phyloP scores from a whole-genome alignment of 2,888 invertebrate genomes.

The Agrilus biguttatus region DNA sequence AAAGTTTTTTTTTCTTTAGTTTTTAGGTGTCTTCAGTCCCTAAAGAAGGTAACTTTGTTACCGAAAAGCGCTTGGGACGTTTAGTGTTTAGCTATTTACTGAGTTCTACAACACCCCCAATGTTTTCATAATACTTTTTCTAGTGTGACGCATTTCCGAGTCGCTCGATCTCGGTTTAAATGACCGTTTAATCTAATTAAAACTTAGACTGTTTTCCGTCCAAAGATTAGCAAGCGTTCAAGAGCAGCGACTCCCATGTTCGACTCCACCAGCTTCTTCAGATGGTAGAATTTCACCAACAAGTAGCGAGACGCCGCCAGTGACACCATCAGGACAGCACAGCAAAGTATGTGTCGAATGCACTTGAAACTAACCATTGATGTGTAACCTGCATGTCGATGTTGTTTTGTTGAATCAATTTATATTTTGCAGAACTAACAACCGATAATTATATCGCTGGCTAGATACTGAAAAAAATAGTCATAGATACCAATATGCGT shows the following conservation, averaged over 20 bases:
- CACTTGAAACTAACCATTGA: constrained; percentile 26
- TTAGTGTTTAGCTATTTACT: too few relatives aligned
- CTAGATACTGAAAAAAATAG: background rate
- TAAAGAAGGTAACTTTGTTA: too few relatives aligned
- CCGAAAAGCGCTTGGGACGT: too few relatives aligned
- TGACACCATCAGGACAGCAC: constrained; percentile 43
- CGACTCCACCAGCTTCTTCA: constrained; percentile 21
- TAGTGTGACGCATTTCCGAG: too few relatives aligned
- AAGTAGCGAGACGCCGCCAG: constrained; percentile 41
- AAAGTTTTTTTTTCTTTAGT: too few relatives aligned
- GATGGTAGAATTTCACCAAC: constrained; percentile 51
- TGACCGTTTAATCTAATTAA: too few relatives aligned
- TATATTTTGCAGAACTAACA: constrained; percentile 11
- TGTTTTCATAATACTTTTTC: too few relatives aligned
- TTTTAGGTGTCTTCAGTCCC: too few relatives aligned
- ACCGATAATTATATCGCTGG: too few relatives aligned
- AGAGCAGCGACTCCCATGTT: constrained; percentile 72
- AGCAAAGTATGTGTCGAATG: constrained; percentile 56
- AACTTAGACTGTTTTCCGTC: constrained; percentile 6
- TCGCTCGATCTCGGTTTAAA: too few relatives aligned
- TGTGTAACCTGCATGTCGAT: constrained; percentile 15
- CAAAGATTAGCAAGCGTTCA: constrained; percentile 87
- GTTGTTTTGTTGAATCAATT: constrained; percentile 20
- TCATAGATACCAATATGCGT: background rate
- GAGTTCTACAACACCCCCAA: too few relatives aligned